These are phyloP conservation scores for Stigmatopora argus DNA, from an alignment of 2,113 vertebrate genomes.

Conservation along the genomic window DNA sequence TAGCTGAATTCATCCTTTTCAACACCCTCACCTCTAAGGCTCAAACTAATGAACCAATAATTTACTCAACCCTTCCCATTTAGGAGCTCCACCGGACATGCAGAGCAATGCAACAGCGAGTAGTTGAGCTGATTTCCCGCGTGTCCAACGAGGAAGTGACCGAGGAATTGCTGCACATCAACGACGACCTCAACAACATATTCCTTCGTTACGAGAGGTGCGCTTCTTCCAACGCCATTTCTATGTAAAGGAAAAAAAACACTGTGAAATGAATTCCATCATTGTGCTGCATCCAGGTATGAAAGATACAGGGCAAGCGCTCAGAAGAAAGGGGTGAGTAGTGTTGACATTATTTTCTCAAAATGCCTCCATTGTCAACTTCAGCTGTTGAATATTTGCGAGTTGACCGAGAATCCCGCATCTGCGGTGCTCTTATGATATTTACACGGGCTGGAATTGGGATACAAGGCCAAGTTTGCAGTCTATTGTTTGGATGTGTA, in stretches of 20 bases:
- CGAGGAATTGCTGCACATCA: constrained; percentile 90
- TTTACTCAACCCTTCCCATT: constrained; percentile 4
- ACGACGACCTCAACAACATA: constrained; percentile 96
- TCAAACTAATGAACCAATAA: background rate
- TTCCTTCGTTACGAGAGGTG: constrained; percentile 95
- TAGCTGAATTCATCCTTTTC: background rate
- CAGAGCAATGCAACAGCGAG: constrained; percentile 93
- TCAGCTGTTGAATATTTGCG: background rate
- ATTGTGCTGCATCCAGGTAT: constrained; percentile 72
- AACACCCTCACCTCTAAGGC: too few relatives aligned
- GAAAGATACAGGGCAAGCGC: constrained; percentile 83
- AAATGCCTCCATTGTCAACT: background rate
- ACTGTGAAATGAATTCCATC: background rate
- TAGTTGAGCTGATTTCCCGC: constrained; percentile 92
- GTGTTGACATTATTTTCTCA: constrained; percentile 23
- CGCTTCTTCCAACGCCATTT: background rate
- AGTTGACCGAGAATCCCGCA: background rate
- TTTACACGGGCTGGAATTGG: background rate
- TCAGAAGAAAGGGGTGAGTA: constrained; percentile 89
- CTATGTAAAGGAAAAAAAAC: background rate
- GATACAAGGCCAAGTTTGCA: constrained; percentile 5
- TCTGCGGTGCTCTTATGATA: background rate
- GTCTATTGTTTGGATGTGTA: constrained; percentile 18
- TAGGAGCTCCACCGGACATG: constrained; percentile 97
- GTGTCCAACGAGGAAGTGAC: constrained; percentile 97